Evolutionary conservation across 2,113 vertebrate species (phyloP).

Genomic region (Malurus cyaneus): DNA sequence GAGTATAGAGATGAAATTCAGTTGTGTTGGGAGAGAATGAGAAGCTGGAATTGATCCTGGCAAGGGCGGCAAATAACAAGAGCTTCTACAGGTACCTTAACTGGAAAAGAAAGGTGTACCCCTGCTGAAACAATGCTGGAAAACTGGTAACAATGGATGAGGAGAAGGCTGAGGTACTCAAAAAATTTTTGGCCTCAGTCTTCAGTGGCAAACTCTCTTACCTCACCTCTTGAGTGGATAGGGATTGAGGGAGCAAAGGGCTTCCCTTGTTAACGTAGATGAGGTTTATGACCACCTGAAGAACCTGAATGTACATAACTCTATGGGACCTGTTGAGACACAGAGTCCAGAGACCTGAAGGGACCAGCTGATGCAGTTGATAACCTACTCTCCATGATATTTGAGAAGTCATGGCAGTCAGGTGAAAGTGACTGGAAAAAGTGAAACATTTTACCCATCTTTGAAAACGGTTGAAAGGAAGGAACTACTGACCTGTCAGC

Average conservation of each 20-base stretch:
- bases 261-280: not conserved
- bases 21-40: not conserved
- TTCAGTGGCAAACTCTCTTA: not conserved
- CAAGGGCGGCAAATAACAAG: accelerated
- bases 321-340: not conserved
- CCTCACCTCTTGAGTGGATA: accelerated
- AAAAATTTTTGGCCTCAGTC: not conserved
- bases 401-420: not conserved
- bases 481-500: not conserved
- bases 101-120: not conserved
- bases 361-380: not conserved
- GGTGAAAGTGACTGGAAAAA: not conserved
- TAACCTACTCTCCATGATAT: not conserved
- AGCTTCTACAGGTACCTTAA: not conserved
- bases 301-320: not conserved
- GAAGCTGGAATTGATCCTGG: not conserved
- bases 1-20: not conserved
- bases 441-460: not conserved
- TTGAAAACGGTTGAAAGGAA: not conserved
- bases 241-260: not conserved
- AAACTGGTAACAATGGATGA: not conserved
- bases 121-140: not conserved
- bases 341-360: not conserved
- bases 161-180: not conserved
- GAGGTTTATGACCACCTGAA: not conserved